Conservation (phyloP, 2,797 vertebrate genomes). For the Eremophila alpestris region DNA sequence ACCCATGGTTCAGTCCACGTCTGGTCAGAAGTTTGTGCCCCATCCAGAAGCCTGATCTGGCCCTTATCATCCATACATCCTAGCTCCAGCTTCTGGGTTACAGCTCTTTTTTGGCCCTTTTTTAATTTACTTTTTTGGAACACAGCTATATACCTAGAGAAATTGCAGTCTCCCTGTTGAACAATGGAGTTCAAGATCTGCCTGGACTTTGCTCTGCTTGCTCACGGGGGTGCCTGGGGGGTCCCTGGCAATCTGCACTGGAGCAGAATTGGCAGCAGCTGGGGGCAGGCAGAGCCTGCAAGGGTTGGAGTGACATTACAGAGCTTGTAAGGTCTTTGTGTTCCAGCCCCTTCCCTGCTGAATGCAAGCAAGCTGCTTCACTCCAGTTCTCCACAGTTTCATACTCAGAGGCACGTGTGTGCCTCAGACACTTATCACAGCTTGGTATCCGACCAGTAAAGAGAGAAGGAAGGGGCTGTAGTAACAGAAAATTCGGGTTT, state of each 20-base stretch:
- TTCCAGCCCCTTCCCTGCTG: background rate
- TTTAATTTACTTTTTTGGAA: background rate
- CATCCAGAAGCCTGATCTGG: background rate
- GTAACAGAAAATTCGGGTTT: background rate
- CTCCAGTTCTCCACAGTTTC: background rate
- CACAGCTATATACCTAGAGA: background rate
- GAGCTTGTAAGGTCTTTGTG: background rate
- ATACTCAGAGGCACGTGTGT: background rate
- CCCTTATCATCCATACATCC: background rate
- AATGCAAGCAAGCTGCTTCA: background rate
- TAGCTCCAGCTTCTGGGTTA: background rate
- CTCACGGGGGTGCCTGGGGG: accelerated
- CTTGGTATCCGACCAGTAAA: background rate
- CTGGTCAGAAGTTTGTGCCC: background rate
- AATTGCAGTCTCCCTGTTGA: background rate
- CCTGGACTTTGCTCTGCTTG: background rate
- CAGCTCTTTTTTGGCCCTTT: background rate
- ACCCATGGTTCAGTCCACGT: accelerated
- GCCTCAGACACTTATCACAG: background rate
- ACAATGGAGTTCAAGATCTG: background rate
- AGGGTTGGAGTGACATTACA: background rate
- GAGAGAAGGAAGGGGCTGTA: background rate
- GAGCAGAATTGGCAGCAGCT: background rate
- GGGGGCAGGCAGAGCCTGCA: background rate
- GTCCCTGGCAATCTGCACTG: background rate